Evolutionary conservation across 30 jellyfish, hydroid and myxozoan species (phyloP).

Genomic region (Phacellophora camtschatica): DNA sequence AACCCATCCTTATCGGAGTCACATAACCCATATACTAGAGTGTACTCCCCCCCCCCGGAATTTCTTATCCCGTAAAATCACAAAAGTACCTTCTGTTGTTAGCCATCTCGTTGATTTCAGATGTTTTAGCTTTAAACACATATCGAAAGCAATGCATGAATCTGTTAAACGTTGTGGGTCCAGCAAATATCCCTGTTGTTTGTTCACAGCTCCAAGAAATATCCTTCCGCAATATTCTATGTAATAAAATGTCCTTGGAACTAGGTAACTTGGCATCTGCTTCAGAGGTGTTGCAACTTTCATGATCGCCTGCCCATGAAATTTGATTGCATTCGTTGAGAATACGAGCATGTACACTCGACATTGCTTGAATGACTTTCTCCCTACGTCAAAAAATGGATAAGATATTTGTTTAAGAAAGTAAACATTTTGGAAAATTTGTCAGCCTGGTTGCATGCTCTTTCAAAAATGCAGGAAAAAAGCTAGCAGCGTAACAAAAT

Average conservation of each 20-base stretch:
- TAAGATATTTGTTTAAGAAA: too few species aligned
- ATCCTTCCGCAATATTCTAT: slow-evolving; percentile 50
- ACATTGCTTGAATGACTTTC: slow-evolving; percentile 39
- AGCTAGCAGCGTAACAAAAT: too few species aligned
- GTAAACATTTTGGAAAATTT: neutral
- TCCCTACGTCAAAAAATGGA: neutral
- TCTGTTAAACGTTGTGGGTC: slow-evolving; percentile 66
- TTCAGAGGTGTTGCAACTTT: neutral
- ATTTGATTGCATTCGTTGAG: slow-evolving; percentile 65
- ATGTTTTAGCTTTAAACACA: slow-evolving; percentile 50
- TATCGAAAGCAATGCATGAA: slow-evolving; percentile 64
- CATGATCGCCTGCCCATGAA: slow-evolving; percentile 52
- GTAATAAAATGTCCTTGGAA: slow-evolving; percentile 33
- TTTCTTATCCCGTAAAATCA: too few species aligned
- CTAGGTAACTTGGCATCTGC: slow-evolving; percentile 21
- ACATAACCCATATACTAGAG: too few species aligned
- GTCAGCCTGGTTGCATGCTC: neutral
- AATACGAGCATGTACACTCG: slow-evolving; percentile 36
- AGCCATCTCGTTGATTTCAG: slow-evolving; percentile 37
- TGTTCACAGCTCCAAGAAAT: slow-evolving; percentile 41
- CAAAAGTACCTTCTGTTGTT: slow-evolving; percentile 53
- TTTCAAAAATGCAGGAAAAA: neutral
- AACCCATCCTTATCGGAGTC: too few species aligned
- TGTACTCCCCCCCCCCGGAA: too few species aligned
- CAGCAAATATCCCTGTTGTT: slow-evolving; percentile 42